A percentile compares a stretch with the other conserved stretches of the same genome.
Evolutionary conservation across 2,888 invertebrate species (phyloP).

Genomic region (Seira ritae): DNA sequence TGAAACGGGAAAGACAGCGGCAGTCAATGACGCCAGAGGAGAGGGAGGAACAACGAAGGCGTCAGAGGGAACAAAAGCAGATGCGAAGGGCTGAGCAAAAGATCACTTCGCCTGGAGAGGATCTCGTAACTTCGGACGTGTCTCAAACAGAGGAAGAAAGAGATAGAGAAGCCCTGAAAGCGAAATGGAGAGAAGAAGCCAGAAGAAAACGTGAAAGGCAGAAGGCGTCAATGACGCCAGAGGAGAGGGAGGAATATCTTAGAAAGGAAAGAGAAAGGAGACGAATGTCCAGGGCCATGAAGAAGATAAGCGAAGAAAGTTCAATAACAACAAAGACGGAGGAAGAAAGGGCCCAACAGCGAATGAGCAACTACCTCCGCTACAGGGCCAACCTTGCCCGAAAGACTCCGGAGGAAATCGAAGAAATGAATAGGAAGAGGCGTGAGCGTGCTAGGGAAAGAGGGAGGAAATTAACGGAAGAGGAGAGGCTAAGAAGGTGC

Average conservation of each 20-base stretch:
- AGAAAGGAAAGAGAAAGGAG: constrained; percentile 27
- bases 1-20: constrained; percentile 11
- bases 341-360: constrained; percentile 21
- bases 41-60: not conserved
- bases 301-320: not conserved
- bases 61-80: constrained; percentile 3
- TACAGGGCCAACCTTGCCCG: not conserved
- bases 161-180: constrained; percentile 10
- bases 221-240: not conserved
- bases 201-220: no score
- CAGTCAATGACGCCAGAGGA: constrained; percentile 26
- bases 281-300: no score
- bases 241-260: constrained; percentile 21
- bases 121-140: no score
- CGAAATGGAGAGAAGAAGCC: constrained; percentile 44
- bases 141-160: not conserved
- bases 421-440: not conserved
- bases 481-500: not conserved
- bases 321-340: constrained; percentile 29
- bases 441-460: not conserved
- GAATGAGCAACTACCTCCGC: constrained; percentile 9
- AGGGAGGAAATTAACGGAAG: not conserved
- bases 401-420: constrained; percentile 29
- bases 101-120: no score
- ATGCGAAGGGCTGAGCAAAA: not conserved